phyloP scores from a whole-genome alignment of 2,888 invertebrate species.

The Pyrocoelia pectoralis region DNA sequence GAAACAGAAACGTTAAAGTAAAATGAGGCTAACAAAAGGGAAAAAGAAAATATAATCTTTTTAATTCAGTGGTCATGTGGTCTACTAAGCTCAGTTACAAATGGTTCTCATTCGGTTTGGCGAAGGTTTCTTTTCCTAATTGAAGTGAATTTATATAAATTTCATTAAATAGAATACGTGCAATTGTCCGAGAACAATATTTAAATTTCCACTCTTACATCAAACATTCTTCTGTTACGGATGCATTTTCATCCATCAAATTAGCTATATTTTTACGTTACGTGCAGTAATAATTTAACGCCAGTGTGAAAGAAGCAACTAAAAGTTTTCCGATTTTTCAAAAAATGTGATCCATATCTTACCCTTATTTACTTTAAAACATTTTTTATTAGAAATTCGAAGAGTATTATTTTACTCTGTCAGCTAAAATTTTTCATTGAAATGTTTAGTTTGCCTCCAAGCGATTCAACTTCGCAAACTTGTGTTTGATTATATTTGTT shows the following conservation, averaged over 20 bases:
- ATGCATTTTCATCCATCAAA: neutral
- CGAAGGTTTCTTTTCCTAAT: neutral
- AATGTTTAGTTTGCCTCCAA: slow-evolving; percentile 41
- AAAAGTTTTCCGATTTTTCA: slow-evolving; percentile 12
- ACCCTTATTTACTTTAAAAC: slow-evolving; percentile 30
- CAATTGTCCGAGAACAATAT: neutral
- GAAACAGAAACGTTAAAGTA: neutral
- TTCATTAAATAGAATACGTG: neutral
- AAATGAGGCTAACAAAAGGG: neutral
- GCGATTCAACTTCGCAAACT: slow-evolving; percentile 37
- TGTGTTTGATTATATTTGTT: slow-evolving; percentile 47
- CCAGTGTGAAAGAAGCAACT: neutral
- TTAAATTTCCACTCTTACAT: neutral
- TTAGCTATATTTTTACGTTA: no score
- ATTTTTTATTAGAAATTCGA: slow-evolving; percentile 33
- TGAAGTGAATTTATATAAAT: neutral
- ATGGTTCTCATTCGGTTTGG: neutral
- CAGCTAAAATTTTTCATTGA: slow-evolving; percentile 38
- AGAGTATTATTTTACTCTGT: slow-evolving; percentile 35
- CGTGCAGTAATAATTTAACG: no score
- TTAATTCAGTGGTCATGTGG: neutral
- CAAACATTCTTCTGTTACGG: neutral
- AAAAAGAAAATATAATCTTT: slow-evolving; percentile 1
- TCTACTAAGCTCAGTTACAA: neutral
- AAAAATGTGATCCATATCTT: slow-evolving; percentile 14